Conservation (phyloP, 2,888 invertebrate species). For the Eumerus sabulonum region DNA sequence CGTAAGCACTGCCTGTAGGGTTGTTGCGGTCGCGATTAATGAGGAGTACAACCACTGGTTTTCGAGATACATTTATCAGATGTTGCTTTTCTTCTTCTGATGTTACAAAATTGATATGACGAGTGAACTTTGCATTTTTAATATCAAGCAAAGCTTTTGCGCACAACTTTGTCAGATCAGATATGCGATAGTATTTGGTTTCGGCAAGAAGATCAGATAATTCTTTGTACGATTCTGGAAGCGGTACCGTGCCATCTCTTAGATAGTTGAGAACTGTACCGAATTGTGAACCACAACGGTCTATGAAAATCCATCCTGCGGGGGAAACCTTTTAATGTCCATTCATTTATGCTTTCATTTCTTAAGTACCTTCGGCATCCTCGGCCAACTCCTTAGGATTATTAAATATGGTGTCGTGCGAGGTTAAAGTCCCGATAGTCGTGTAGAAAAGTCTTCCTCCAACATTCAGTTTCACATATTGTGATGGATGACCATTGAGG, state of each 20-base stretch:
- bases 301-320: slow-evolving; percentile 98
- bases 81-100: slow-evolving; percentile 93
- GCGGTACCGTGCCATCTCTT: slow-evolving; percentile 93
- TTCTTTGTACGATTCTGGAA: slow-evolving; percentile 95
- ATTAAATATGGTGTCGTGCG: slow-evolving; percentile 98
- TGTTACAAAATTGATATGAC: slow-evolving; percentile 95
- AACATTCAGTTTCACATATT: slow-evolving; percentile 98
- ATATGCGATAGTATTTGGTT: slow-evolving; percentile 97
- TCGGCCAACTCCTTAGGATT: slow-evolving; percentile 99
- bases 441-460: slow-evolving; percentile 98
- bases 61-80: slow-evolving; percentile 89
- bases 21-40: slow-evolving; percentile 99
- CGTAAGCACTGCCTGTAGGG: slow-evolving; percentile 98
- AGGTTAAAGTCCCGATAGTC: slow-evolving; percentile 97
- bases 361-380: slow-evolving; percentile 99
- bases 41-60: slow-evolving; percentile 97
- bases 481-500: slow-evolving; percentile 93
- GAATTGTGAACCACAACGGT: slow-evolving; percentile 98
- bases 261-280: slow-evolving; percentile 96
- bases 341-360: too few species aligned
- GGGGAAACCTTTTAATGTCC: too few species aligned
- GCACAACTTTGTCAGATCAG: slow-evolving; percentile 92
- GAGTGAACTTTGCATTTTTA: slow-evolving; percentile 93
- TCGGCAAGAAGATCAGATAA: slow-evolving; percentile 96
- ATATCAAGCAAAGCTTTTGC: slow-evolving; percentile 91